Base-by-base conservation (phyloP, 2,888 invertebrate species). In the Drosophila lutescens region DNA sequence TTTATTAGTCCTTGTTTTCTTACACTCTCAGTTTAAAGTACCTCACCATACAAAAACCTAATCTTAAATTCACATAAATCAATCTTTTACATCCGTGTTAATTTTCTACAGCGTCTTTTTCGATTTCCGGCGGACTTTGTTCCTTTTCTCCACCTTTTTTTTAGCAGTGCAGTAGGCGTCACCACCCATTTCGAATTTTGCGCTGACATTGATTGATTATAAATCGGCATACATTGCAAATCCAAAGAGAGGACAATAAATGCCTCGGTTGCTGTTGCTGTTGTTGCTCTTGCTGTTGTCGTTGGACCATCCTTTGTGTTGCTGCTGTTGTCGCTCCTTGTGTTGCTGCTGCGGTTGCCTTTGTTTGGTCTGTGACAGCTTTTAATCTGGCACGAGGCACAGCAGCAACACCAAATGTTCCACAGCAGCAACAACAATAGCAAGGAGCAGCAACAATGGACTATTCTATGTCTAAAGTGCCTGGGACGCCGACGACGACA, bases 161-260 rank as follows among this genome's bases (percentile, higher is more conserved):
- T 50, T 49, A 66, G 23, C 62, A 63, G 44, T 56, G 40, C 51
- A 51, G 49, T 36, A 51, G 55, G 63, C 53, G 56, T 43, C 49
- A 44, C 75, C 70, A 70, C 69, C 69, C 83, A 74, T 71, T 80
- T 82, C 82, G 81, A 74, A 78, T 84, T 80, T 71, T 80, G 77
- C 77, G 78, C 80, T 91, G 90, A 90, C 91, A 88, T 88, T 90
- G 90, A 90, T 90, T 90, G 90, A 91, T 90, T 90, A 89, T 90
- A 89, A 90, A 91, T 91, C 88, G 89, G 84, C 88, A 88, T 90
- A 90, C 90, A 90, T 90, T 90, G 90, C 89, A 90, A 89, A 90
- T 86, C 86, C 79, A 86, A 86, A 80, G 81, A 80, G 88, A 69
- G 78, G 77, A 83, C 88, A 86, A 83, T 88, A 84, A 82, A 80